These are phyloP conservation scores for Phalera bucephala DNA, from an alignment of 2,888 invertebrate species.

Conservation along the genomic window DNA sequence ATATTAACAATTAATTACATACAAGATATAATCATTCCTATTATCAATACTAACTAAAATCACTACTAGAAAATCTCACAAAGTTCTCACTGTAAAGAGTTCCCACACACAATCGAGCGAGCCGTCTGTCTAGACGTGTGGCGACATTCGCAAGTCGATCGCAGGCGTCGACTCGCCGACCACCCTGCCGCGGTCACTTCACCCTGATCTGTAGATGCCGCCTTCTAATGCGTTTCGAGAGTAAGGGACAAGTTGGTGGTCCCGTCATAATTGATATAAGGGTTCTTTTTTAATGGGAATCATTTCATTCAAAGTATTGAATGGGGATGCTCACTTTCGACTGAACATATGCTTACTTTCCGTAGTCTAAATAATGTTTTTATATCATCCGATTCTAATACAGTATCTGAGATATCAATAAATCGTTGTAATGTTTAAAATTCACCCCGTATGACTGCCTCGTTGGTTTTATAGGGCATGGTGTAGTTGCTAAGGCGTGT, in stretches of 20 bases:
- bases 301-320: background rate
- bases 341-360: too few relatives aligned
- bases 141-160: constrained; percentile 6
- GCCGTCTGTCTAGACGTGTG: constrained; percentile 23
- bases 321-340: too few relatives aligned
- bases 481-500: too few relatives aligned
- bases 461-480: too few relatives aligned
- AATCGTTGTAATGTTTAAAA: too few relatives aligned
- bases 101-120: constrained; percentile 17
- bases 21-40: too few relatives aligned
- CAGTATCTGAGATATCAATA: too few relatives aligned
- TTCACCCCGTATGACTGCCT: too few relatives aligned
- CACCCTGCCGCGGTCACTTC: constrained; percentile 37
- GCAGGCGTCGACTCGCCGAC: constrained; percentile 30
- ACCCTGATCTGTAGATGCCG: background rate
- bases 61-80: background rate
- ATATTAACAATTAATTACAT: too few relatives aligned
- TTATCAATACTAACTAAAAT: too few relatives aligned
- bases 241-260: constrained; percentile 36
- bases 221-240: constrained; percentile 31
- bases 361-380: too few relatives aligned
- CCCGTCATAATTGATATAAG: constrained; percentile 11
- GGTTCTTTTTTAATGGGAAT: constrained; percentile 14
- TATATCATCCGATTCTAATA: too few relatives aligned
- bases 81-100: constrained; percentile 8